A percentile compares a stretch with the other conserved stretches of the same genome.
phyloP scores from a whole-genome alignment of 2,888 invertebrate species.

The Creontiades dilutus region DNA sequence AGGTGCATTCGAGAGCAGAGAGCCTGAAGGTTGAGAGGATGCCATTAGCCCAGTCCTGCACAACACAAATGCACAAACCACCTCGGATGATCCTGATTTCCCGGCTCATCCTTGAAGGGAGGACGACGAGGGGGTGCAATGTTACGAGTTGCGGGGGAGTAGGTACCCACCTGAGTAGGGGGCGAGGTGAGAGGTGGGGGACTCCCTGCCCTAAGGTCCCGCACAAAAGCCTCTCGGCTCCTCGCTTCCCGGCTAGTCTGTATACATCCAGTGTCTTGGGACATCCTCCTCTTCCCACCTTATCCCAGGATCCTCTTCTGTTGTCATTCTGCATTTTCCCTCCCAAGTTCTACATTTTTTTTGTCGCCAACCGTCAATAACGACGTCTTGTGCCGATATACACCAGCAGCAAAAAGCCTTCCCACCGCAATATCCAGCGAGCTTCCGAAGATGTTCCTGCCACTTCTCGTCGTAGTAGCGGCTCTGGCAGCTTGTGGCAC shows the following conservation, averaged over 20 bases:
- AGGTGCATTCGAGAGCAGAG: too few relatives aligned
- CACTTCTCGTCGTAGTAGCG: conserved; percentile 19
- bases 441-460: conserved; percentile 18
- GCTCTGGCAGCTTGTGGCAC: conserved; percentile 42
- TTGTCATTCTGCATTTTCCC: neutral
- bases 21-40: too few relatives aligned
- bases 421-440: neutral
- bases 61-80: too few relatives aligned
- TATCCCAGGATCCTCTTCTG: neutral
- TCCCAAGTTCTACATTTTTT: neutral
- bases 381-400: neutral
- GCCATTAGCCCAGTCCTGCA: too few relatives aligned
- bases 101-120: too few relatives aligned
- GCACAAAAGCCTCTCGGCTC: conserved; percentile 48
- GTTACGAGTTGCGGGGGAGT: conserved; percentile 1
- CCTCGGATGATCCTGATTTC: too few relatives aligned
- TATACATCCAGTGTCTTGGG: conserved; percentile 31
- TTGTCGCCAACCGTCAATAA: neutral
- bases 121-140: neutral
- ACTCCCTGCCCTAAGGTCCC: conserved; percentile 23
- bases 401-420: neutral
- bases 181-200: conserved; percentile 17
- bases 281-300: neutral
- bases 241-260: conserved; percentile 50
- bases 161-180: conserved; percentile 19